Base-by-base conservation (phyloP, 2,888 invertebrate species). In the Chrysolina oricalcia region DNA sequence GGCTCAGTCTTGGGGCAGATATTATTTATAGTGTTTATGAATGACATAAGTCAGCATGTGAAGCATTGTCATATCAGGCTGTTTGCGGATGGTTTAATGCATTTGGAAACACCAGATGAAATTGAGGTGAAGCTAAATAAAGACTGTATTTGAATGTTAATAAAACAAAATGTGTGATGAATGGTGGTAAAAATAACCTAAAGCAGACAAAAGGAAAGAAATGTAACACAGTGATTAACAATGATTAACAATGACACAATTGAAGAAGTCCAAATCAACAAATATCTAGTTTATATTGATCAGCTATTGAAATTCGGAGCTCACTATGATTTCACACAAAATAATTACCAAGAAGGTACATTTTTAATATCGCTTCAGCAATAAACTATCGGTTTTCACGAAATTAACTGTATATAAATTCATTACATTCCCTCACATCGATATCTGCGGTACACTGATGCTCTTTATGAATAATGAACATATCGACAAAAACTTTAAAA, bases 401-500 rank as follows among this genome's bases (percentile, higher is more conserved):
- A 50, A 50, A 50, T 50, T 19, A n/a, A 50, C 50, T 17, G 50
- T 50, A 13, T 50, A 50, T 50, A 48, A 48, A 50, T 50, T 6
- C 19, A 50, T 50, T 50, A 19, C 19, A 50, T 17, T 19, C 2
- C 19, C 50, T 65, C 17, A 65, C 17, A 41, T 65, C 41, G 41
- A 65, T 17, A 40, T 27, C 15, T 64, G 35, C 15, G 21, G 27
- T n/a, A 64, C 64, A 17, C 17, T 64, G 35, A 13, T 64, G 35
- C 35, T 27, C 35, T 17, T 64, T 11, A 17, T 17, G 23, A 64
- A 64, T 10, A 27, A 64, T 8, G 21, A 11, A 19, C 40, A 65
- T 65, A 65, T 40, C 13, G 65, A 41, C 19, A 43, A 21, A 65
- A 21, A 41, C 17, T 65, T 65, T 43, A 65, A 41, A 65, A 65